These are phyloP conservation scores for Lepidocyrtinus sp. DNA, from an alignment of 2,888 invertebrate species.

Conservation along the genomic window DNA sequence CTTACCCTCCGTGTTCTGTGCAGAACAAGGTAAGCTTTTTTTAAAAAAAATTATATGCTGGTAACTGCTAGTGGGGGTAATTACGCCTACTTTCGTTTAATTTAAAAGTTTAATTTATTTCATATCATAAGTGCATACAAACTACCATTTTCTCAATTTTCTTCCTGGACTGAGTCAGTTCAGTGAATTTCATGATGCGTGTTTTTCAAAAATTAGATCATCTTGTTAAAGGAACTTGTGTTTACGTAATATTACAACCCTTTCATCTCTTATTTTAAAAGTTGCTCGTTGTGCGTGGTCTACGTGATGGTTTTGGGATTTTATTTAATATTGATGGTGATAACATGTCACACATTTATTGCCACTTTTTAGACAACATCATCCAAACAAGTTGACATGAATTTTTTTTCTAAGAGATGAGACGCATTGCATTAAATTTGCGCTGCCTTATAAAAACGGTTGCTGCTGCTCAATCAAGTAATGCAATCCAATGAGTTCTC, in stretches of 20 bases:
- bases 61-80: too few species aligned
- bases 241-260: neutral
- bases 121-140: neutral
- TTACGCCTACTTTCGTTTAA: too few species aligned
- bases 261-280: neutral
- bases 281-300: neutral
- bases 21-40: slow-evolving; percentile 52
- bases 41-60: slow-evolving; percentile 12
- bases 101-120: neutral
- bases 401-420: slow-evolving; percentile 5
- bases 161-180: neutral
- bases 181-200: too few species aligned
- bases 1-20: slow-evolving; percentile 25
- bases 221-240: neutral
- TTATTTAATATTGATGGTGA: neutral
- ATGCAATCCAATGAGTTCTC: too few species aligned
- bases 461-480: too few species aligned
- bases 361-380: slow-evolving; percentile 32
- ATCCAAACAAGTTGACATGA: slow-evolving; percentile 26
- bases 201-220: neutral
- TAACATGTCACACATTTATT: slow-evolving; percentile 43
- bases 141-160: neutral
- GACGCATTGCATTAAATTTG: too few species aligned
- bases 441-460: too few species aligned
- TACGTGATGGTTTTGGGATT: slow-evolving; percentile 27